Base-by-base conservation (phyloP, 2,113 vertebrate species). In the Monopterus albus region DNA sequence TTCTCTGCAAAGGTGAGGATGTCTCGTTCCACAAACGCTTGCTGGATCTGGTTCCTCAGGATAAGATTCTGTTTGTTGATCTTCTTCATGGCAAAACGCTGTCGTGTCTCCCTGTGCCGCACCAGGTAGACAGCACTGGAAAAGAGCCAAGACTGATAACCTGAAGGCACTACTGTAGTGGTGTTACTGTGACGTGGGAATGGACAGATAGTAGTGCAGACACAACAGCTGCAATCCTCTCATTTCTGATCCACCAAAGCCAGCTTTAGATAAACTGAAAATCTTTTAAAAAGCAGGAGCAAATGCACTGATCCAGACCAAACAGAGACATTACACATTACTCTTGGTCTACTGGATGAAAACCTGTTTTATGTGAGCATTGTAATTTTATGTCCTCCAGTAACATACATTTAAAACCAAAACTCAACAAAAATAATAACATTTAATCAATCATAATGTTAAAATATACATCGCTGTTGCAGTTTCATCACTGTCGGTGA, bases 61-160 rank as follows among this genome's bases (percentile, higher is more conserved):
- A 96, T 96, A 91, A 97, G 89, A 90, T 98, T 98, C 91, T 98
- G 96, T 85, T 98, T 98, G 92, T 98, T 98, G 89, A 98, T 98
- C 90, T 97, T 97, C 87, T 98, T 98, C 96, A 98, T 97, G 63
- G 96, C 96, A 2, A 98, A 98, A 59, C 96, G 95, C 88, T 98
- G 96, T 15, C 96, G 91, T 0, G 95, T 97, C 60, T 96, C 96
- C 5, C 91, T 87, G 89, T 98, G 96, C 18, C 96, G 93, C 78
- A 98, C 96, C 86, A 98, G 88, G 88, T 98, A 97, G 71, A 98
- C 96, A 0, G 96, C 96, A 0, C 96, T 97, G 84, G 20, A 65
- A 46, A 31, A 31, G 29, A 31, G 29, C 29, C 29, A 31, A 7
- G 29, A 31, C 5, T 31, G 29, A 31, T 6, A 31, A 1, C 5